Conservation (phyloP, 1,140 invertebrate genomes). For the Drosophila murphyi region DNA sequence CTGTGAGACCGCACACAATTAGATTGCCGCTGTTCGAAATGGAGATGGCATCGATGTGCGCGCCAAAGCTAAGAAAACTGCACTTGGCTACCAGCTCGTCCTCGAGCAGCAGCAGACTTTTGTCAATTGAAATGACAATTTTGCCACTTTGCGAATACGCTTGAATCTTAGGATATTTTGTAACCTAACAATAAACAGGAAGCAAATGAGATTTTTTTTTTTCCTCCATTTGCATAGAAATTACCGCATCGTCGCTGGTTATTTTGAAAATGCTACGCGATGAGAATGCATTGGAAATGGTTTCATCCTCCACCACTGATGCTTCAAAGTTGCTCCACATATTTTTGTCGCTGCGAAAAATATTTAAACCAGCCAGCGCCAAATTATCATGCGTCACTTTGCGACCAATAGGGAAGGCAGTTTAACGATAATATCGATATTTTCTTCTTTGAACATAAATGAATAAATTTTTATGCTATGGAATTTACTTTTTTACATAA, state of each 20-base stretch:
- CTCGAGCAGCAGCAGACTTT: constrained; percentile 74
- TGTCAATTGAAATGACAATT: constrained; percentile 79
- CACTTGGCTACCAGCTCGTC: constrained; percentile 78
- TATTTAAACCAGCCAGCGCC: constrained; percentile 64
- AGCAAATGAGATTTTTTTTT: neutral
- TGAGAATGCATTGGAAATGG: constrained; percentile 77
- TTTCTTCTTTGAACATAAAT: neutral
- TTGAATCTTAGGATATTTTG: constrained; percentile 57
- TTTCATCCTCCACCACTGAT: constrained; percentile 75
- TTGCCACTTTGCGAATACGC: constrained; percentile 71
- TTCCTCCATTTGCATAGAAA: neutral
- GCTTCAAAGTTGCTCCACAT: constrained; percentile 83
- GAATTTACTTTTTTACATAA: neutral
- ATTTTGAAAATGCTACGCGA: constrained; percentile 79
- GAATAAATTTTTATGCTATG: neutral
- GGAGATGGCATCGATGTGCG: constrained; percentile 70
- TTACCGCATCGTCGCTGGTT: constrained; percentile 67
- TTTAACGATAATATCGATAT: constrained; percentile 20
- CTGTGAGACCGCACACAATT: constrained; percentile 74
- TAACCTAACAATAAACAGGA: constrained; percentile 47
- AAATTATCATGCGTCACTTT: constrained; percentile 62
- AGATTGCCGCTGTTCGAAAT: constrained; percentile 73
- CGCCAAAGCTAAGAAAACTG: constrained; percentile 63
- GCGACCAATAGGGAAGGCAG: neutral
- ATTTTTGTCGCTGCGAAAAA: constrained; percentile 1